phyloP scores from a whole-genome alignment of 2,888 invertebrate species.

The Alcis repandata region DNA sequence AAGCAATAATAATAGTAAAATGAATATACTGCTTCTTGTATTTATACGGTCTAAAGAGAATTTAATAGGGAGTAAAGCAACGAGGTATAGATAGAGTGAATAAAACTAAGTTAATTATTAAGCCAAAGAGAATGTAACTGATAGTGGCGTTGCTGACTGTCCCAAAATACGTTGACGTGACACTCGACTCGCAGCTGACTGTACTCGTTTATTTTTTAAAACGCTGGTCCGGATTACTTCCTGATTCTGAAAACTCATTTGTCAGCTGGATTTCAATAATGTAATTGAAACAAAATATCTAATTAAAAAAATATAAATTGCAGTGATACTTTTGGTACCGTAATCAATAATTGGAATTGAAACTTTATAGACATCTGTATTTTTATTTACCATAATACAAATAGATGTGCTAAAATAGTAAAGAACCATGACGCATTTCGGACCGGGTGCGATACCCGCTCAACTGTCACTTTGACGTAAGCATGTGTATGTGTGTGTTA shows the following conservation, averaged over 20 bases:
- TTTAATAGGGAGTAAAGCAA: too few relatives aligned
- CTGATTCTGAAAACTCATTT: too few relatives aligned
- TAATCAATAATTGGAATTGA: neutral
- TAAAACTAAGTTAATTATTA: too few relatives aligned
- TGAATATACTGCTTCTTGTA: too few relatives aligned
- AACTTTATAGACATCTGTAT: neutral
- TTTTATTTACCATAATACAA: neutral
- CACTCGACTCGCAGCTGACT: neutral
- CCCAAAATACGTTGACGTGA: neutral
- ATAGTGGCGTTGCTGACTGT: neutral
- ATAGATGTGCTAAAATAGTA: neutral
- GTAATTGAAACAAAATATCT: too few relatives aligned
- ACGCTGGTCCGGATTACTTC: neutral
- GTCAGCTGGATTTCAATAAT: too few relatives aligned
- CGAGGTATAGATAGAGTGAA: too few relatives aligned
- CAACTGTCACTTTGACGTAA: slow-evolving; percentile 72
- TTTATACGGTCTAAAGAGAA: too few relatives aligned
- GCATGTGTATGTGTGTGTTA: slow-evolving; percentile 58
- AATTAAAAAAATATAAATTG: too few relatives aligned
- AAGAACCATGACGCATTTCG: slow-evolving; percentile 28
- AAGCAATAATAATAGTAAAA: too few relatives aligned
- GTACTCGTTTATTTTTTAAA: neutral
- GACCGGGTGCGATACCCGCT: slow-evolving; percentile 59
- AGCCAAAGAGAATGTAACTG: too few relatives aligned
- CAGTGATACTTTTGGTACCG: too few relatives aligned